Evolutionary conservation across 92 coral and sea anemone genomes (phyloP), one percentile per base, ranked within the genome.

Genomic region (Siderastrea radians): DNA sequence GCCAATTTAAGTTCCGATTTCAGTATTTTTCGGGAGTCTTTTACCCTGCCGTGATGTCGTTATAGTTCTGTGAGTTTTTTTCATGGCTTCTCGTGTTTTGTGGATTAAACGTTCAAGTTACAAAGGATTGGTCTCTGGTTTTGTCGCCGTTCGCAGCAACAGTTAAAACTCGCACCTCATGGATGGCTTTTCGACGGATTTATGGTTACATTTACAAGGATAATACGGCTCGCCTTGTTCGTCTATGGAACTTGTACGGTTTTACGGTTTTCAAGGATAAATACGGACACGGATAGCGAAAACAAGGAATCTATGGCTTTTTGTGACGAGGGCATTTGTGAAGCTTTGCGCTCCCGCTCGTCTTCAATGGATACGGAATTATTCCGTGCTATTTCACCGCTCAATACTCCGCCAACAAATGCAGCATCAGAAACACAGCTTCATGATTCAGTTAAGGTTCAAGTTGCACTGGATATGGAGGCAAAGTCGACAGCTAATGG

Each of bases 391-490:
- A 72, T 49, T 1, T 72, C 54, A 12, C 89, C 72, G 66, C 68
- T 75, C 67, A 65, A 66, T 15, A 84, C 87, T 83, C 49, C 68
- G 52, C 62, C 87, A 55, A 61, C 73, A 26, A 26, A 52, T 70
- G 54, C 81, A 47, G 82, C 88, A 63, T 74, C 81, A 17, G 72
- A 63, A 45, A 64, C 6, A 45, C 52, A 74, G 10, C 60, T 17
- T 48, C 84, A 52, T 45, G 46, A 77, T 65, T 65, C 77, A 77
- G 84, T 51, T n/a, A 77, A 76, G 84, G 89, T 86, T 64, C 67
- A 77, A 68, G 84, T 77, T 86, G 77, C 45, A 12, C 89, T 86
- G 77, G 77, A 86, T 51, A 55, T 86, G 77, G 84, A 86, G 74
- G 64, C 63, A 79, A 49, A 71, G 16, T 12, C 49, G 17, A 52